A percentile compares a stretch with the other conserved stretches of the same genome.
These are phyloP conservation scores for Etheostoma spectabile DNA, from an alignment of 2,113 vertebrate species.

Conservation along the genomic window DNA sequence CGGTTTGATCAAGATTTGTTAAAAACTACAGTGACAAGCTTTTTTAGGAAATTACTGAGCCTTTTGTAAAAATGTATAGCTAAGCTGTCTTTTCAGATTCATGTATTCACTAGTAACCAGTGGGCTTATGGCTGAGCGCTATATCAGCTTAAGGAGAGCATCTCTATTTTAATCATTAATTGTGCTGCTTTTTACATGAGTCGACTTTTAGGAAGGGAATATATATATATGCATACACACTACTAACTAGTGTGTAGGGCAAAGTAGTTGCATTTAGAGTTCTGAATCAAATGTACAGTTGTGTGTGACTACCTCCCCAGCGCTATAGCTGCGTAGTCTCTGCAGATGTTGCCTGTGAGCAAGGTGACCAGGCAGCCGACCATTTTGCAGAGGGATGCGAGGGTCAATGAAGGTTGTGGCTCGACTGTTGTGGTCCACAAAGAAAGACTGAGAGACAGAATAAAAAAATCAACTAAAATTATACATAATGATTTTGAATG, in stretches of 20 bases:
- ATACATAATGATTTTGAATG: neutral
- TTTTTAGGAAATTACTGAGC: neutral
- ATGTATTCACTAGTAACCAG: neutral
- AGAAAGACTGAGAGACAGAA: slow-evolving; percentile 89
- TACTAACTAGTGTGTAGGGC: too few relatives aligned
- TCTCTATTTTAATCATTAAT: neutral
- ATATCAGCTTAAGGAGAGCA: neutral
- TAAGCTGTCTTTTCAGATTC: neutral
- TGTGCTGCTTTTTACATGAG: neutral
- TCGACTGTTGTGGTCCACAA: slow-evolving; percentile 98
- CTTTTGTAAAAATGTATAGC: neutral
- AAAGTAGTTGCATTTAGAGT: too few relatives aligned
- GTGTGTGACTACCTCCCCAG: slow-evolving; percentile 90
- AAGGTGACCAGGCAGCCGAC: slow-evolving; percentile 92
- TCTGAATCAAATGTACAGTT: neutral
- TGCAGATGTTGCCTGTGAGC: slow-evolving; percentile 97
- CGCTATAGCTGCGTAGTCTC: slow-evolving; percentile 96
- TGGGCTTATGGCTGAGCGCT: neutral
- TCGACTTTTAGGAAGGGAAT: too few relatives aligned
- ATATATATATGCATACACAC: too few relatives aligned
- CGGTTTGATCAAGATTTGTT: too few relatives aligned
- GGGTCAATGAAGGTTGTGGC: slow-evolving; percentile 99
- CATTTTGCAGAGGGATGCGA: slow-evolving; percentile 95
- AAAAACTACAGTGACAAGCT: neutral
- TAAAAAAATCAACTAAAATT: neutral